Base-by-base conservation (phyloP, 2,113 vertebrate genomes). In the Siniperca chuatsi region DNA sequence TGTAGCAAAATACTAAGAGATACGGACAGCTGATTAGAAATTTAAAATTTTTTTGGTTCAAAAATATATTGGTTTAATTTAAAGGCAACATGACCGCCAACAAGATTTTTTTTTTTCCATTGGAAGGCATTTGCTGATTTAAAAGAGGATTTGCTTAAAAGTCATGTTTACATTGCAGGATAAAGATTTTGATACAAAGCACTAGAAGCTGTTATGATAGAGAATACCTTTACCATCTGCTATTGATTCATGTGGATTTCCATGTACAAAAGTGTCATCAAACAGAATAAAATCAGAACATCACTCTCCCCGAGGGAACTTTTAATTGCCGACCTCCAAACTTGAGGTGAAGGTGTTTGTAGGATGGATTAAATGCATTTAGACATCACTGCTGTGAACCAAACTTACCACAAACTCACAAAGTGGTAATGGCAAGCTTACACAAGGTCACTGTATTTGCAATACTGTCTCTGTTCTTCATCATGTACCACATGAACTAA, bases 171-270 rank as follows among this genome's bases (percentile, higher is more conserved):
- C 65, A 82, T 33, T 60, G 42, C 25, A 72, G 29, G 35, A 29
- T 74, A 29, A 60, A 78, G 69, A 87, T 61, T 67, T 54, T 50
- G 33, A 78, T 73, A 62, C 23, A 71, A 61, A 73, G 62, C 64
- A 77, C 16, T 50, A 62, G 33, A 79, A 74, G 72, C 81, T 92
- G 74, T 82, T 81, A 80, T 84, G 60, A 77, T 23, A 87, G 33
- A 83, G 54, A 84, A 91, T 83, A 71, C 37, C 21, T 86, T 71
- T 29, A 62, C 50, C 90, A 89, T 90, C 89, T 92, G 92, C 73
- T 83, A 57, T 61, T 54, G 55, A 84, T 91, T 87, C 25, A 40
- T 69, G 21, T 29, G 35, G 69, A 78, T 78, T 83, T 44, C 52
- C 60, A 84, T 60, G 44, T 42, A 75, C 61, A 67, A 84, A 89